phyloP scores from a whole-genome alignment of 2,888 invertebrate genomes.

The Drosophila buzzatii region DNA sequence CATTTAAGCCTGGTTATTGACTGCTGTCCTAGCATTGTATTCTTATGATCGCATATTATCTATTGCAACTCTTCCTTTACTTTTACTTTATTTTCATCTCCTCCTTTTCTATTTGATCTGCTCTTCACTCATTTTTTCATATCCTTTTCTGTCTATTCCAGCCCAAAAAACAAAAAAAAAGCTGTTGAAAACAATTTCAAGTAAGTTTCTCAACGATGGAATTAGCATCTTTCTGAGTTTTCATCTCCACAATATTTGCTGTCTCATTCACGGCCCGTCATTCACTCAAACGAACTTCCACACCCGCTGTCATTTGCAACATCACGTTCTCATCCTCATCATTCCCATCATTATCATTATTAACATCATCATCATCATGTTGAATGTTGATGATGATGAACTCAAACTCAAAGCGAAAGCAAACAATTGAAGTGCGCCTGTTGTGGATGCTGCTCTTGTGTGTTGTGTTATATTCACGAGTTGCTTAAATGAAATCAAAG shows the following conservation, averaged over 20 bases:
- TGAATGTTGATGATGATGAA: constrained; percentile 11
- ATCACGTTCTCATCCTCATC: constrained; percentile 1
- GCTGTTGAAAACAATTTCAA: constrained; percentile 34
- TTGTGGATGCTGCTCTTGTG: constrained; percentile 56
- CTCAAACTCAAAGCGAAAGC: constrained; percentile 40
- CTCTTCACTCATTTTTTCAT: background rate
- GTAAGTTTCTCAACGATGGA: constrained; percentile 39
- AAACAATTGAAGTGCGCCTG: constrained; percentile 59
- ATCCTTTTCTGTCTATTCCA: background rate
- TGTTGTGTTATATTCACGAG: constrained; percentile 32
- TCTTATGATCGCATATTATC: background rate
- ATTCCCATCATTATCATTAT: background rate
- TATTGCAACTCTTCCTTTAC: too few relatives aligned
- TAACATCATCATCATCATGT: constrained; percentile 4
- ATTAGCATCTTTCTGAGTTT: constrained; percentile 54
- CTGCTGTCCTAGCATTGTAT: background rate
- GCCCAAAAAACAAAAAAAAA: background rate
- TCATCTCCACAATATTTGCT: constrained; percentile 43
- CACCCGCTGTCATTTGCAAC: constrained; percentile 41
- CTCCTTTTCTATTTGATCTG: background rate
- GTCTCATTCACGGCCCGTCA: constrained; percentile 53
- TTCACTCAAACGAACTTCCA: constrained; percentile 39
- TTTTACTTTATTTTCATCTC: background rate
- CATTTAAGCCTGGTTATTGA: background rate
- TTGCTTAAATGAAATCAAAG: constrained; percentile 68